Base-by-base conservation (phyloP, 2,797 vertebrate species). In the Sebastolobus alascanus region DNA sequence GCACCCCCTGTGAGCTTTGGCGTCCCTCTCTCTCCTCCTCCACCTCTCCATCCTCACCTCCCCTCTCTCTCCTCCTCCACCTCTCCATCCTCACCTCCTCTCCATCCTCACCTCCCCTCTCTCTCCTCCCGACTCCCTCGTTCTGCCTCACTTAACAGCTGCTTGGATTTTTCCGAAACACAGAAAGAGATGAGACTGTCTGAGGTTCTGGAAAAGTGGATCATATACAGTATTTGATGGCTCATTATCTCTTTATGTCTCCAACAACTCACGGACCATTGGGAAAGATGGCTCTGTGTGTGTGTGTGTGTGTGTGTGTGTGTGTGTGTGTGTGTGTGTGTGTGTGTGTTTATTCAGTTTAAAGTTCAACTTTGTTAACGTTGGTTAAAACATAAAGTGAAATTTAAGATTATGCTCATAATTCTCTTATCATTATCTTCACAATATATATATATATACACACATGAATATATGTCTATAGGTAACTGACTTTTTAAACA, bases 161-260 rank as follows among this genome's bases (percentile, higher is more conserved):
- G 74, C 58, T n/a, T 63, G 73, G 68, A 87, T 79, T 90, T 71
- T 77, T 80, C 69, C 58, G 9, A 76, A 83, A 80, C 67, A 60
- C 8, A 35, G 37, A 75, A 46, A 46, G 65, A 63, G 54, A 55
- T 2, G 64, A 54, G 7, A 35, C 4, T 77, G 55, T 3, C 6
- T 72, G 40, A 25, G 25, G 82, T 89, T 92, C 86, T 91, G 91
- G 89, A 90, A 90, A 91, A 90, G 89, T 84, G 85, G 86, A 91
- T 89, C 73, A 69, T 85, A 75, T 75, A 75, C 80, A 85, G 84
- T 58, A 85, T 84, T 80, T 86, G 73, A 90, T 80, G 88, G 89
- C 76, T 91, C 89, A 90, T 93, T 90, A 91, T 93, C 86, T 93
- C 80, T 79, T 84, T 82, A 91, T 84, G 82, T 89, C 88, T 90